Evolutionary conservation across 2,888 invertebrate genomes (phyloP).

Genomic region (Linnaemya tessellans): DNA sequence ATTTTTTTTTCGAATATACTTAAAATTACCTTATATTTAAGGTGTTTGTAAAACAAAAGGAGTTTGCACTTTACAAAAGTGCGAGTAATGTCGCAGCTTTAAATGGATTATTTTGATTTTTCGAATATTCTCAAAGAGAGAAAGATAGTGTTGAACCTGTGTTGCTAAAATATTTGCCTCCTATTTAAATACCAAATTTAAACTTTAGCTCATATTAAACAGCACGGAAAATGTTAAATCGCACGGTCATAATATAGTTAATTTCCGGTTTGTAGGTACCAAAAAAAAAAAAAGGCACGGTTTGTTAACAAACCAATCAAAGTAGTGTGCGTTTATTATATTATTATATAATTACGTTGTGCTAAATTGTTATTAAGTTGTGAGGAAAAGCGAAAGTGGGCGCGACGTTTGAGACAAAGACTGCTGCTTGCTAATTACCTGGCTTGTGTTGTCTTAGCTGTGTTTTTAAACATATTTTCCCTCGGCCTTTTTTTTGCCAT

Average conservation of each 20-base stretch:
- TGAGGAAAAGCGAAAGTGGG: background rate
- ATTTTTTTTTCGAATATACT: too few species aligned
- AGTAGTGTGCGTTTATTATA: background rate
- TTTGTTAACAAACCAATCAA: background rate
- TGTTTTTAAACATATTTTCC: background rate
- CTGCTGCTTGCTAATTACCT: background rate
- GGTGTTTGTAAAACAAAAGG: too few species aligned
- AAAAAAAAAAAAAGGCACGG: too few species aligned
- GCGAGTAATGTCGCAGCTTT: too few species aligned
- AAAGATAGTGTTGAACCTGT: too few species aligned
- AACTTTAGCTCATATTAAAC: too few species aligned
- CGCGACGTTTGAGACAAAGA: background rate
- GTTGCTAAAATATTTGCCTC: too few species aligned
- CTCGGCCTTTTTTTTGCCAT: background rate
- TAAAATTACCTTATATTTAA: too few species aligned
- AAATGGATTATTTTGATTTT: too few species aligned
- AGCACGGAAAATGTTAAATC: background rate
- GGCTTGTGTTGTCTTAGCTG: background rate
- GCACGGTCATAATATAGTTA: background rate
- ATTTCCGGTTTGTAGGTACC: background rate
- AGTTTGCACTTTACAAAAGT: too few species aligned
- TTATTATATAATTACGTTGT: background rate
- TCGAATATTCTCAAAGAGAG: too few species aligned
- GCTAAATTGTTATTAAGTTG: background rate
- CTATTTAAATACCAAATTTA: too few species aligned